phyloP scores from a whole-genome alignment of 1,140 invertebrate genomes.

The Neocloeon triangulifer region DNA sequence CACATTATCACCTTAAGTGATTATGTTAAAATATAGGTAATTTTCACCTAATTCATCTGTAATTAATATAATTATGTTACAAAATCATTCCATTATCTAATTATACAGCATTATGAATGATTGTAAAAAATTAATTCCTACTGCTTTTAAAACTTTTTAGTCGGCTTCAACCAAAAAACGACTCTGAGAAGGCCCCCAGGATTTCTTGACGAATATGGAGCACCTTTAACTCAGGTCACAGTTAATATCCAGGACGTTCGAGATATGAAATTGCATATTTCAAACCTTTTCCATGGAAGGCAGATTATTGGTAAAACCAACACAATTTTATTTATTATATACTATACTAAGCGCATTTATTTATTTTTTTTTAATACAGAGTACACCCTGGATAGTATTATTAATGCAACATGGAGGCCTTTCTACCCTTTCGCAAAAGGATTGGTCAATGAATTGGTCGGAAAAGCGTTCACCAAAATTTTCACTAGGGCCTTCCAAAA shows the following conservation, averaged over 20 bases:
- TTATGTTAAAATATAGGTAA: too few species aligned
- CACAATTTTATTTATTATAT: conserved; percentile 22
- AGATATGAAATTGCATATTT: conserved; percentile 51
- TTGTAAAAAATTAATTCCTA: conserved; percentile 4
- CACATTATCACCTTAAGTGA: too few species aligned
- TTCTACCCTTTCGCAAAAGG: conserved; percentile 1
- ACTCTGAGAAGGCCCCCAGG: not conserved
- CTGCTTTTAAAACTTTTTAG: conserved; percentile 6
- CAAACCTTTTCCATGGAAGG: conserved; percentile 39
- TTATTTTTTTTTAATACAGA: too few species aligned
- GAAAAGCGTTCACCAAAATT: not conserved
- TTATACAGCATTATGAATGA: too few species aligned
- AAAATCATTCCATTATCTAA: too few species aligned
- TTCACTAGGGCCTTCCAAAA: too few species aligned
- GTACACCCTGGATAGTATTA: not conserved
- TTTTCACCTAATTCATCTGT: too few species aligned
- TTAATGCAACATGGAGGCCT: not conserved
- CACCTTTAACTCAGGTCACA: not conserved
- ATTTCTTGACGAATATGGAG: not conserved
- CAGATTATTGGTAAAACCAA: conserved; percentile 46
- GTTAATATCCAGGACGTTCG: conserved; percentile 39
- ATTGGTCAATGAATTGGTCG: conserved; percentile 1
- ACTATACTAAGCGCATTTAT: too few species aligned
- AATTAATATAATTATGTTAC: too few species aligned
- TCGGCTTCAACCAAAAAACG: not conserved